Evolutionary conservation across 2,888 invertebrate genomes (phyloP).

Genomic region (Microctonus hyperodae): DNA sequence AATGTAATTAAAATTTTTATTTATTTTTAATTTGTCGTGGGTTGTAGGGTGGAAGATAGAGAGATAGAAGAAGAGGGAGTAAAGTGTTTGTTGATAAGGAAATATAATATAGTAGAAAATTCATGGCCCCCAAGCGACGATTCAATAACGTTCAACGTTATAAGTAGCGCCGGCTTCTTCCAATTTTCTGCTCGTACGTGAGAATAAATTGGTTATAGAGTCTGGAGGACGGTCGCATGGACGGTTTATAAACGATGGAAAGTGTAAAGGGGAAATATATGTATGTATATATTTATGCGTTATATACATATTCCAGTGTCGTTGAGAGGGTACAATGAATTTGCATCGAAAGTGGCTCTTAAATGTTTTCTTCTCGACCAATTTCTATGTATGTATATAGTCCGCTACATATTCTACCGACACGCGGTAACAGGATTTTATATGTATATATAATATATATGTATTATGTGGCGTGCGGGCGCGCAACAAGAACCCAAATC

Average conservation of each 20-base stretch:
- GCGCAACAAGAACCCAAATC: conserved; percentile 29
- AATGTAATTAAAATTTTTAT: neutral
- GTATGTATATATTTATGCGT: conserved; percentile 8
- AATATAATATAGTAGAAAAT: neutral
- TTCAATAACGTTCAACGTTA: conserved; percentile 34
- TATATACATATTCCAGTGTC: neutral
- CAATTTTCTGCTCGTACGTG: conserved; percentile 41
- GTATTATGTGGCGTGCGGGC: neutral
- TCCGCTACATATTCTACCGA: conserved; percentile 11
- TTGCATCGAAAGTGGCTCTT: conserved; percentile 62
- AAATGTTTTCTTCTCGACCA: conserved; percentile 47
- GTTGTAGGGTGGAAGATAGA: too few relatives aligned
- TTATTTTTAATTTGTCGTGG: neutral
- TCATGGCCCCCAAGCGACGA: conserved; percentile 7
- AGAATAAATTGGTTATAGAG: conserved; percentile 48
- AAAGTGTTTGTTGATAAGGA: conserved; percentile 7
- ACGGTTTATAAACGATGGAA: conserved; percentile 8
- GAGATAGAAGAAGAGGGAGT: neutral
- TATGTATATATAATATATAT: neutral
- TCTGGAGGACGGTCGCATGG: conserved; percentile 28
- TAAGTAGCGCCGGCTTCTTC: conserved; percentile 35
- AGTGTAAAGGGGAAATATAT: conserved; percentile 21
- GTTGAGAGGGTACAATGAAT: conserved; percentile 51
- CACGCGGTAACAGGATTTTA: neutral
- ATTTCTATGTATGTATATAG: conserved; percentile 9